These are phyloP conservation scores for Albula glossodonta DNA, from an alignment of 2,113 vertebrate genomes.

Conservation along the genomic window DNA sequence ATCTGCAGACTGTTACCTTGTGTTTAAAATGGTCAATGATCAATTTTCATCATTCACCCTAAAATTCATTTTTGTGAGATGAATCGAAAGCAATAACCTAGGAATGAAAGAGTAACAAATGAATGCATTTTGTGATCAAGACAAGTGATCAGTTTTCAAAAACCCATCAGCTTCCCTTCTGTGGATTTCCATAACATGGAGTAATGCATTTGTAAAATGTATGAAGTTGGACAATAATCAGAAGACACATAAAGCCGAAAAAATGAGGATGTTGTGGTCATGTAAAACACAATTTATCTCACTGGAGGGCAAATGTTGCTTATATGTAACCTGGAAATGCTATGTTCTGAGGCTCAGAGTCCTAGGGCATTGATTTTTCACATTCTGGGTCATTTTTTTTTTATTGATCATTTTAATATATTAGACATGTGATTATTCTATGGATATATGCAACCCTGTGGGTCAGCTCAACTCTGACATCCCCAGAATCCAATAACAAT, in stretches of 20 bases:
- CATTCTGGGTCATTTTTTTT: neutral
- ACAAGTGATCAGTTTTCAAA: neutral
- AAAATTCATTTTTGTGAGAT: no score
- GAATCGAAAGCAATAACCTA: no score
- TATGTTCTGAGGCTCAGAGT: neutral
- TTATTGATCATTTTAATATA: neutral
- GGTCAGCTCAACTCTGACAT: neutral
- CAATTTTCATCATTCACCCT: neutral
- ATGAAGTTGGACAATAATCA: no score
- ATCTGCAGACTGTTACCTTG: no score
- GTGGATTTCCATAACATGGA: neutral
- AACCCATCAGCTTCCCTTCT: neutral
- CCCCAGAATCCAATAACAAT: neutral
- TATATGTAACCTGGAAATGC: no score
- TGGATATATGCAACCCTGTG: neutral
- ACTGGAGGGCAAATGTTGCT: no score
- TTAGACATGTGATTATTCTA: neutral
- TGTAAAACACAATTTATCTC: no score
- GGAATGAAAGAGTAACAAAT: neutral
- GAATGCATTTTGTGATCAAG: neutral
- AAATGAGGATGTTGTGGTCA: no score
- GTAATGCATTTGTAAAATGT: neutral
- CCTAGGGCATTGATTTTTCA: neutral
- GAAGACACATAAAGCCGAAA: no score
- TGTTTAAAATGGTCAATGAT: no score